Evolutionary conservation across 2,797 vertebrate species (phyloP).

Genomic region (Peromyscus attwateri): DNA sequence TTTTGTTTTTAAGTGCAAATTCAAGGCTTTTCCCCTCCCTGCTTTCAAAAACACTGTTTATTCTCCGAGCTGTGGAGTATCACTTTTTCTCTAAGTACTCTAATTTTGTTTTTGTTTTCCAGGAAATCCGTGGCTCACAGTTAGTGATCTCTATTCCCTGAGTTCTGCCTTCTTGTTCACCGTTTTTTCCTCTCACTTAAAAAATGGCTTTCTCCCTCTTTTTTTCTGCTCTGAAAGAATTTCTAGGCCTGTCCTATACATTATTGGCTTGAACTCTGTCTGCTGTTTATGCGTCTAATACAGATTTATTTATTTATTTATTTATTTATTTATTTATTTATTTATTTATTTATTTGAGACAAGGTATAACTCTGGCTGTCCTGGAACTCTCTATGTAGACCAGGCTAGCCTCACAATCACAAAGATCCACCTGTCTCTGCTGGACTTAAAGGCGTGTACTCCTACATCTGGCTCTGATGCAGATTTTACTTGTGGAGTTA

Average conservation of each 20-base stretch:
- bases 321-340: too few species aligned
- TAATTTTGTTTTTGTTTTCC: not conserved
- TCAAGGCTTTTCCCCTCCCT: not conserved
- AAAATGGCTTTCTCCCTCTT: not conserved
- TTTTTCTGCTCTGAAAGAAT: not conserved
- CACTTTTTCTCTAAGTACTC: not conserved
- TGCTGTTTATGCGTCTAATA: not conserved
- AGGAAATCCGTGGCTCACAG: slow-evolving; percentile 11
- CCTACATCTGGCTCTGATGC: too few species aligned
- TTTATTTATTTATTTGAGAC: not conserved
- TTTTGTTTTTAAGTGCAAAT: slow-evolving; percentile 28
- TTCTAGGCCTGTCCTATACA: not conserved
- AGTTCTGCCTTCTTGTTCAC: not conserved
- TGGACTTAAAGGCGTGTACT: not conserved
- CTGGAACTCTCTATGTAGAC: not conserved
- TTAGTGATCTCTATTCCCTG: not conserved
- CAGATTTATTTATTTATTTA: not conserved
- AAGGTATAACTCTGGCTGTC: not conserved
- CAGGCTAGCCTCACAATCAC: not conserved
- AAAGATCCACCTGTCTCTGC: not conserved
- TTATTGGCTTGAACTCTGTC: not conserved
- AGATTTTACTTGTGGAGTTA: not conserved
- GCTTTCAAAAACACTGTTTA: not conserved
- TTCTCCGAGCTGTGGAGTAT: slow-evolving; percentile 13
- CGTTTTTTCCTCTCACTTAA: slow-evolving; percentile 20